Conservation (phyloP, 1,140 invertebrate genomes). For the Lineus longissimus region DNA sequence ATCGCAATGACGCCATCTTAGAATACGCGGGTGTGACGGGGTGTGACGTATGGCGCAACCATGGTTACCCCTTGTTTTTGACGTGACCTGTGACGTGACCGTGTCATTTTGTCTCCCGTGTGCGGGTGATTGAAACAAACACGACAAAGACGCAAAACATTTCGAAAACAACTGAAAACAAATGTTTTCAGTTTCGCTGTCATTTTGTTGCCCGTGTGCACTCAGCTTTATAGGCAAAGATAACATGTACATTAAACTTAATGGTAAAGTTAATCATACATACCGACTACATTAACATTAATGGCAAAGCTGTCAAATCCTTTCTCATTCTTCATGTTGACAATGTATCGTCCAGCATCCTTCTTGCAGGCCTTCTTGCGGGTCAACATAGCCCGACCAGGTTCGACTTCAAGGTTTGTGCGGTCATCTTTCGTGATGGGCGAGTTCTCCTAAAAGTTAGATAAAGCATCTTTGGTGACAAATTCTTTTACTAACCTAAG, state of each 20-base stretch:
- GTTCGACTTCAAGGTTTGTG: constrained; percentile 80
- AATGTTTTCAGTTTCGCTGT: too few species aligned
- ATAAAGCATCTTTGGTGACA: too few species aligned
- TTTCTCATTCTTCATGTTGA: constrained; percentile 77
- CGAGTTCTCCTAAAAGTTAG: constrained; percentile 45
- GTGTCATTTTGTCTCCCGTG: too few species aligned
- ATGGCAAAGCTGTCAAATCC: constrained; percentile 86
- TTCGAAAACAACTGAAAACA: too few species aligned
- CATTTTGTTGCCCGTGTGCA: background rate
- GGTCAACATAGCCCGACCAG: constrained; percentile 63
- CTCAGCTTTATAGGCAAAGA: background rate
- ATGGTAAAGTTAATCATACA: constrained; percentile 26
- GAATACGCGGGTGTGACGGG: too few species aligned
- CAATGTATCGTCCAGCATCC: constrained; percentile 88
- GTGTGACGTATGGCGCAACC: too few species aligned
- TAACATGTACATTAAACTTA: background rate
- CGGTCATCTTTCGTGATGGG: constrained; percentile 77
- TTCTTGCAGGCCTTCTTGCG: constrained; percentile 84
- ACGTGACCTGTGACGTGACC: too few species aligned
- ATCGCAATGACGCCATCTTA: too few species aligned
- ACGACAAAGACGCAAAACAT: too few species aligned
- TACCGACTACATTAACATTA: constrained; percentile 73
- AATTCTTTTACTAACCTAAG: too few species aligned
- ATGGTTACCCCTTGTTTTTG: too few species aligned
- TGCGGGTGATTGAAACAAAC: too few species aligned